phyloP scores from a whole-genome alignment of 2,888 invertebrate genomes.

The Rhagophthalmus giganteus region DNA sequence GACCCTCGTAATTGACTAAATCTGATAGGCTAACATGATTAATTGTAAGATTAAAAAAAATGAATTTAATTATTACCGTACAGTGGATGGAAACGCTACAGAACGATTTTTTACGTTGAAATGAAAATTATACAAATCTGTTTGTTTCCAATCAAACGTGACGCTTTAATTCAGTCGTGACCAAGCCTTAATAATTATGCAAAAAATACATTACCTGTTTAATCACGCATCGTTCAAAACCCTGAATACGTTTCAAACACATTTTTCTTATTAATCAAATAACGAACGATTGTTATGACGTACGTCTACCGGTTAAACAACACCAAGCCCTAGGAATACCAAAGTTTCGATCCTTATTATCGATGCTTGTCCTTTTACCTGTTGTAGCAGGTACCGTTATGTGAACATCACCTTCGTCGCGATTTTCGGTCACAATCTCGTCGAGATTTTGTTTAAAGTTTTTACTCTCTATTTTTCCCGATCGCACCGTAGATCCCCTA shows the following conservation, averaged over 20 bases:
- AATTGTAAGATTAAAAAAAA: neutral
- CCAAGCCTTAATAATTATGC: too few relatives aligned
- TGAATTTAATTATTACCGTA: too few relatives aligned
- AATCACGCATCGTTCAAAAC: too few relatives aligned
- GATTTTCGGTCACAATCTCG: slow-evolving; percentile 45
- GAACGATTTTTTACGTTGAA: too few relatives aligned
- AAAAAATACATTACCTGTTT: too few relatives aligned
- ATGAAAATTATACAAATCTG: too few relatives aligned
- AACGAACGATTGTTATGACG: slow-evolving; percentile 44
- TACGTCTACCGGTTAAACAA: slow-evolving; percentile 56
- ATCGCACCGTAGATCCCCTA: slow-evolving; percentile 7
- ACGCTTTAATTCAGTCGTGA: too few relatives aligned
- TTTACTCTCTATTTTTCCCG: slow-evolving; percentile 15
- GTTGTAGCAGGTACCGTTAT: slow-evolving; percentile 6
- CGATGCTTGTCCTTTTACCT: slow-evolving; percentile 16
- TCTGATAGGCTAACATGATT: slow-evolving; percentile 23
- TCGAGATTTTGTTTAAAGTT: slow-evolving; percentile 41
- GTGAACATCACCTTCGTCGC: slow-evolving; percentile 32
- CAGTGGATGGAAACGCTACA: too few relatives aligned
- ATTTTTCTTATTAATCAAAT: slow-evolving; percentile 1
- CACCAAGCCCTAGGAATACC: slow-evolving; percentile 60
- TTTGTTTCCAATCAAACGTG: too few relatives aligned
- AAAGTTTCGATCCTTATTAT: slow-evolving; percentile 50
- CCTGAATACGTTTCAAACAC: too few relatives aligned
- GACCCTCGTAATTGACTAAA: slow-evolving; percentile 23